Base-by-base conservation (phyloP, 2,797 vertebrate genomes). In the Artibeus jamaicensis region DNA sequence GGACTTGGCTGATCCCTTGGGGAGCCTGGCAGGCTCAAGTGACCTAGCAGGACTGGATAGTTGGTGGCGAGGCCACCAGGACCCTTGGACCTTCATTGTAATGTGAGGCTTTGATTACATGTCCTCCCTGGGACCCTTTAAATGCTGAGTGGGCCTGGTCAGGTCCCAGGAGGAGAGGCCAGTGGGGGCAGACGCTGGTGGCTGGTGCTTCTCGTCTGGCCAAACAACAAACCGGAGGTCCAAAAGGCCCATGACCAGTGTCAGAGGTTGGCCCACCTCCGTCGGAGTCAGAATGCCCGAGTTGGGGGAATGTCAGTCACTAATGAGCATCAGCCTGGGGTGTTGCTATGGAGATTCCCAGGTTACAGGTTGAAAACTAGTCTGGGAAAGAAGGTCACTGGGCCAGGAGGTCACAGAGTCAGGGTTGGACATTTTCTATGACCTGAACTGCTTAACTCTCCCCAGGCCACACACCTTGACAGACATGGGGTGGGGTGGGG, bases 401-500 rank as follows among this genome's bases (percentile, higher is more conserved):
- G 34, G 7, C 46, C 53, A 39, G 50, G 37, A 71, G 46, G 77
- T 42, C 57, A 48, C 48, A 57, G 34, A 74, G 68, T 53, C 24
- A 46, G 59, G 34, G 44, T 3, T 29, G 83, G 53, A 83, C 44
- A 42, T 57, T 68, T 81, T 59, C 46, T 2, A 0, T 26, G 91
- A 67, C 67, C 68, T 10, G 9, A 73, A 42, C 39, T 67, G 18
- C 57, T 39, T 37, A 29, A 5, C 4, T 78, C n/a, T 81, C n/a
- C 39, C 46, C 4, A 15, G 48, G 65, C 26, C 48, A 42, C 55
- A 4, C 12, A 2, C 62, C 71, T 62, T 19, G 22, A 44, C 32
- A 22, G 70, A 32, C 22, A 9, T 0, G 5, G 70, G 34, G 6
- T 6, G 0, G 1, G 70, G 48, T 50, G 48, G 34, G 6, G 9